Base-by-base conservation (phyloP, 2,888 invertebrate genomes). In the Polylopha cassiicola region DNA sequence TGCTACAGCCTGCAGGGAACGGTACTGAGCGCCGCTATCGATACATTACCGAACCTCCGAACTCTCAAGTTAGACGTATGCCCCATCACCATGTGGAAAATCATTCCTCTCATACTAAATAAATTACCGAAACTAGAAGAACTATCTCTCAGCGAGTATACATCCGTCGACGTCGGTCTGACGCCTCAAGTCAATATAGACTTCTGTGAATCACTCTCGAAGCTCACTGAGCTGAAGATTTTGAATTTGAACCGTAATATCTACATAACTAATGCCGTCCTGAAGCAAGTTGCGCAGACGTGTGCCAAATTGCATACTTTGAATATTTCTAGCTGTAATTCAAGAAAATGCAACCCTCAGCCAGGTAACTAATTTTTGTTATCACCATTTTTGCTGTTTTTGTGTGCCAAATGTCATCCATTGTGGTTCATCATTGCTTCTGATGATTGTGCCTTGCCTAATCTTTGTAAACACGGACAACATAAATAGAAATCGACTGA, bases 181-280 rank as follows among this genome's bases (percentile, higher is more conserved):
- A 43, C 60, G 24, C 51, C 62, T 0, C 55, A 61, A 2, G 69
- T 58, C n/a, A 71, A 61, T 21, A 69, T 76, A 1, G 61, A 66
- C 0, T 75, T 80, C 28, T 65, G 84, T 51, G 65, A 79, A 9
- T 55, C 78, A 0, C 46, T 89, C 3, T 58, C 73, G 0, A 65
- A 61, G 0, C 60, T 89, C 7, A 66, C 67, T 0, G 78, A 87
- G 48, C 60, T 89, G 44, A 82, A 77, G 53, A 53, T 51, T 1
- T 51, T 89, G 27, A 79, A 84, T 48, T 47, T 89, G 24, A 74
- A 73, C 48, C 65, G 69, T 33, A 88, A 87, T 44, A 58, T 70
- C 3, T 70, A 74, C 36, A 80, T 90, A 10, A 84, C 77, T 0
- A 87, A 90, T 52, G 64, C 73, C 1, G 81, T 89, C 11, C 39